Evolutionary conservation across 92 coral and sea anemone genomes (phyloP), one percentile per base, ranked within the genome.

Genomic region (Umimayanthus chanpuru): DNA sequence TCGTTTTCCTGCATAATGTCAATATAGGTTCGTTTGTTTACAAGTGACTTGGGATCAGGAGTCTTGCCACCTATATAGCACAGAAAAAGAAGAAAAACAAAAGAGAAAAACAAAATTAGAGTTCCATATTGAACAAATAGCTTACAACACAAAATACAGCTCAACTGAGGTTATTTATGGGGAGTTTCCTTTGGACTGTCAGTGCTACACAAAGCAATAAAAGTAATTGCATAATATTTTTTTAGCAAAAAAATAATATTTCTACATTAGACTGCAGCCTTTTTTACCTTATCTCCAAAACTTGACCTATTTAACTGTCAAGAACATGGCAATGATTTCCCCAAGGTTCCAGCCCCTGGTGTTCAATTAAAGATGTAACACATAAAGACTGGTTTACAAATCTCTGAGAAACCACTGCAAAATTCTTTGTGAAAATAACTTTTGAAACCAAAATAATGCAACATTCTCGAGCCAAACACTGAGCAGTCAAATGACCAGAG

Each of bases 1-100:
- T 86, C 94, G 87, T 93, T 95, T 71, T 97, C 98, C 76, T 89
- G 91, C 90, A 97, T 91, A 64, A 97, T 93, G 85, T 97, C 99
- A 53, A 73, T 76, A 80, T 91, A 97, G 36, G 98, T 97, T 73
- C 99, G 79, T 38, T 78, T 88, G 81, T 92, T 83, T 77, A 87
- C 88, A 53, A 95, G 88, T 0, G 26, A 74, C 21, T 92, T 20
- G 36, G 98, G 94, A 84, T 97, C 99, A 5, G 99, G 99, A 28
- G 99, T 97, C 92, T 97, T 95, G 38, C 98, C 95, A 88, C 98
- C 96, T 94, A 87, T 55, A 83, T 84, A 86, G 90, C 92, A 88
- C 91, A 93, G 28, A 91, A 82, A 87, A 90, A 89, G 14, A 86
- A 80, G 78, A 89, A 71, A 91, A 78, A 89, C 82, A 77, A 88